A percentile compares a stretch with the other conserved stretches of the same genome.
Evolutionary conservation across 2,113 vertebrate species (phyloP).

Genomic region (Dipodomys stephensi): DNA sequence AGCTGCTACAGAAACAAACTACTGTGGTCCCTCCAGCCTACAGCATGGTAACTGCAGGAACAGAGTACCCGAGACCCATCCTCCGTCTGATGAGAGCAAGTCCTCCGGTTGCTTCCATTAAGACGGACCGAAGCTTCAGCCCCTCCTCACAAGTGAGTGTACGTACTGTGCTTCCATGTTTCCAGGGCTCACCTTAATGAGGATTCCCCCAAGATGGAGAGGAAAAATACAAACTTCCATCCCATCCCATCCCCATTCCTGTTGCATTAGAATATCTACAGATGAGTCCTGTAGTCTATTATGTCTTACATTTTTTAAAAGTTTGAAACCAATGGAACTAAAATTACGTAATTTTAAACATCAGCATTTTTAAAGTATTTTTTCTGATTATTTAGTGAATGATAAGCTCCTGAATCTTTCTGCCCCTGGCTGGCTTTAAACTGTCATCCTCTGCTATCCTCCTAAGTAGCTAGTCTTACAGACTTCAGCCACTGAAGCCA

Average conservation of each 20-base stretch:
- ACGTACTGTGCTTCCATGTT: neutral
- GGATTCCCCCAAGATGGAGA: neutral
- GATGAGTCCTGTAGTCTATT: neutral
- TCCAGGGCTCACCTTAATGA: neutral
- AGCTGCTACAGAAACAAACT: conserved; percentile 95
- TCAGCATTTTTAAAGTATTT: neutral
- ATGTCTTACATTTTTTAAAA: neutral
- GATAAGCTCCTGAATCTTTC: too few species aligned
- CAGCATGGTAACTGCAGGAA: conserved; percentile 93
- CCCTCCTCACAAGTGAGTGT: conserved; percentile 90
- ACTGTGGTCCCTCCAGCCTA: conserved; percentile 95
- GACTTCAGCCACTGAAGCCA: neutral
- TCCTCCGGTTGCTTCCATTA: conserved; percentile 89
- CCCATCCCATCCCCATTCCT: neutral
- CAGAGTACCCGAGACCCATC: conserved; percentile 91
- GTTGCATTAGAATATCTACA: neutral
- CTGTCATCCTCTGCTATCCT: too few species aligned
- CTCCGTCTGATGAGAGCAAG: conserved; percentile 82
- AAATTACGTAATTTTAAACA: conserved; percentile 15
- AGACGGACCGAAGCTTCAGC: conserved; percentile 91
- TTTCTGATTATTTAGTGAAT: neutral
- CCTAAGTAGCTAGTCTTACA: too few species aligned
- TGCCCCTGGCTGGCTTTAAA: too few species aligned
- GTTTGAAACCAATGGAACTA: neutral
- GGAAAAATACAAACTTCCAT: neutral